Conservation (phyloP, 2,888 invertebrate genomes). For the Phyllotreta cruciferae region DNA sequence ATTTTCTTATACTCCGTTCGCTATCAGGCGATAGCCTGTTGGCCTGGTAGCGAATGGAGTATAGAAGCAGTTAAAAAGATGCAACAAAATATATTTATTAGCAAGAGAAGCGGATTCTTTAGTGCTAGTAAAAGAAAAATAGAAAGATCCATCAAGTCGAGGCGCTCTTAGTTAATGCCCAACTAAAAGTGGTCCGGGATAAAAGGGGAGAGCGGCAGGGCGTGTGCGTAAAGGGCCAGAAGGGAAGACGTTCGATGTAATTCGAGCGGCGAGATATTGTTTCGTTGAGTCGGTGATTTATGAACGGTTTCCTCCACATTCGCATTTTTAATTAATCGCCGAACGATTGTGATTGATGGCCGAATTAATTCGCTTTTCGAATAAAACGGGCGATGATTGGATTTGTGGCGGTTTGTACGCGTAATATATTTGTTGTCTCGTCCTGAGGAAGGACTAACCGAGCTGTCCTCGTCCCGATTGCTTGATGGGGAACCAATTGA, state of each 20-base stretch:
- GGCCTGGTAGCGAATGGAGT: too few relatives aligned
- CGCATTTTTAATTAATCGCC: constrained; percentile 24
- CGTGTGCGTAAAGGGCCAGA: too few relatives aligned
- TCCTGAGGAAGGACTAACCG: constrained; percentile 37
- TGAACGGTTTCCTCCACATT: constrained; percentile 9
- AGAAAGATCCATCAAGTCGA: neutral
- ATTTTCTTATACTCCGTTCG: too few relatives aligned
- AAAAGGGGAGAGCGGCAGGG: too few relatives aligned
- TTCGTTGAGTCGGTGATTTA: constrained; percentile 27
- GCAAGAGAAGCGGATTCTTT: too few relatives aligned
- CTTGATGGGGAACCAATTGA: constrained; percentile 2
- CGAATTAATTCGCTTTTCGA: neutral
- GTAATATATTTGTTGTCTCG: constrained; percentile 47
- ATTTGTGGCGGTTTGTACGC: constrained; percentile 15
- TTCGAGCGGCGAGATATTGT: constrained; percentile 26
- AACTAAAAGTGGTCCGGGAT: too few relatives aligned
- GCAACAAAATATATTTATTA: too few relatives aligned
- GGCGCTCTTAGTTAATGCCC: too few relatives aligned
- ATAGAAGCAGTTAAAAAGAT: too few relatives aligned
- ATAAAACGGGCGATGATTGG: constrained; percentile 2
- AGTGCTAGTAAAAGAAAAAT: too few relatives aligned
- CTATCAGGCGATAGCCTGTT: too few relatives aligned
- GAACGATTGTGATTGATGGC: constrained; percentile 18
- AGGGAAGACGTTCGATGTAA: constrained; percentile 21
- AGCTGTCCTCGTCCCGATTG: neutral